Evolutionary conservation across 2,888 invertebrate species (phyloP).

Genomic region (Dicroscelio sp.): DNA sequence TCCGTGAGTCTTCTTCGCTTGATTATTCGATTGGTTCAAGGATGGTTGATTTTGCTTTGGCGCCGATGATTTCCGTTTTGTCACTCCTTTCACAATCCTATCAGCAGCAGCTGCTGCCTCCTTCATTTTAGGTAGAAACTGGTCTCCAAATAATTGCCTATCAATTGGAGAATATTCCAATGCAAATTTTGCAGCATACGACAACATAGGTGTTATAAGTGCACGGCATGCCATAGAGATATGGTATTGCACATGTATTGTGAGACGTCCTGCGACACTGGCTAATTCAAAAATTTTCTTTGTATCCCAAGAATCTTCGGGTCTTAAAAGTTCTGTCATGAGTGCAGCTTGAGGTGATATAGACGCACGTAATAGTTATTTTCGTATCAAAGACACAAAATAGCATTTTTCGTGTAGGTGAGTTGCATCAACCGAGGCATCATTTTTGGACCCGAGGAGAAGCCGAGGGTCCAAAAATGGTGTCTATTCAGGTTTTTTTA

Average conservation of each 20-base stretch:
- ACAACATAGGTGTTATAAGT: conserved; percentile 57
- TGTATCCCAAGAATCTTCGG: conserved; percentile 55
- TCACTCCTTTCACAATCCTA: neutral
- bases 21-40: too few species aligned
- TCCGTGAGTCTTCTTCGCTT: too few species aligned
- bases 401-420: too few species aligned
- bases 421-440: too few species aligned
- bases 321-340: conserved; percentile 46
- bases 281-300: conserved; percentile 58
- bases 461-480: too few species aligned
- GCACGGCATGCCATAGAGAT: conserved; percentile 51
- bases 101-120: conserved; percentile 23
- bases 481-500: too few species aligned
- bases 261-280: conserved; percentile 52
- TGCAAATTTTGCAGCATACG: conserved; percentile 25
- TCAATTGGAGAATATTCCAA: conserved; percentile 26
- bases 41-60: too few species aligned
- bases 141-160: conserved; percentile 33
- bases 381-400: too few species aligned
- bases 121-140: conserved; percentile 39
- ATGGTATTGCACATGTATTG: conserved; percentile 28
- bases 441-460: too few species aligned
- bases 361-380: too few species aligned
- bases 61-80: too few species aligned
- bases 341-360: conserved; percentile 52